Evolutionary conservation across 2,113 vertebrate species (phyloP), one percentile per base, ranked within the genome.

Genomic region (Seriola quinqueradiata): DNA sequence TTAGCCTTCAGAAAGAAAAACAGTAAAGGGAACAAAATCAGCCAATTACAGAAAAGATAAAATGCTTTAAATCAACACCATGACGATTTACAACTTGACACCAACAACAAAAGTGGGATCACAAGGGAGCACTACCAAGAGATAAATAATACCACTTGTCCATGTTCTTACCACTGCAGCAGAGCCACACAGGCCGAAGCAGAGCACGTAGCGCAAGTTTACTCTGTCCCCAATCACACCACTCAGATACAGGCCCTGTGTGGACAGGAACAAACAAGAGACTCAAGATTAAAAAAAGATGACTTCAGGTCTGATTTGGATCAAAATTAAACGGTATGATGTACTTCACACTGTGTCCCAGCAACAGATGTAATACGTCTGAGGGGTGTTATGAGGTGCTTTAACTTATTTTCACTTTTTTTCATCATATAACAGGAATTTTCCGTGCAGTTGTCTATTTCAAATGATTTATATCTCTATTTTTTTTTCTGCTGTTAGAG

Each of bases 151-250:
- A 36, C 2, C 4, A 14, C n/a, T n/a, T 38, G 21, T 19, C 7
- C 12, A 8, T 17, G 42, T 4, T 93, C 97, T 96, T 90, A 99
- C 98, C 96, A 97, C 96, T 1, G 96, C 65, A 10, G 98, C 98
- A 44, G 98, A 99, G 21, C 97, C 98, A 60, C 98, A 99, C 94
- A 99, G 96, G 81, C 98, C 98, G 6, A 98, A 96, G 52, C 96
- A 96, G 19, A 99, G 95, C 76, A 99, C 97, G 64, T 96, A 97
- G 74, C 98, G 97, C 68, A 98, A 95, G 84, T 99, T 97, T 71
- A 98, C 92, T 44, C 98, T 95, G 90, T 99, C 97, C 1, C 97
- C 98, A 46, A 98, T 91, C 71, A 97, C 93, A 1, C 98, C 98
- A 1, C 98, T 99, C 90, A 98, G 79, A 90, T 98, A 99, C 77